Evolutionary conservation across 2,113 vertebrate genomes (phyloP).

Genomic region (Neodon shergylaensis): DNA sequence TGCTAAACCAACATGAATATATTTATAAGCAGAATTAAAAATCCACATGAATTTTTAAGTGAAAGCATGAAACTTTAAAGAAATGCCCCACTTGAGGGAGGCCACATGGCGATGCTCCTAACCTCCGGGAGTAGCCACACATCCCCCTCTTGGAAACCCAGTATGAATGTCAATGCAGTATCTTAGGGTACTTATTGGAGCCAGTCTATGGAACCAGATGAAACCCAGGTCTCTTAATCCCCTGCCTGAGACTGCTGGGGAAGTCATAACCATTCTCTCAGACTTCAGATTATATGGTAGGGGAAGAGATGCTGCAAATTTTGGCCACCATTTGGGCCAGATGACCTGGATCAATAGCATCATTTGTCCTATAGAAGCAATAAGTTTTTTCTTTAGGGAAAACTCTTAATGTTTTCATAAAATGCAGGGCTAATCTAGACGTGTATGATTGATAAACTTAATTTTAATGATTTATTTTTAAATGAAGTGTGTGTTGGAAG

Average conservation of each 20-base stretch:
- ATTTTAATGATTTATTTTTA: neutral
- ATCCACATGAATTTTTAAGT: conserved; percentile 70
- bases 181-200: neutral
- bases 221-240: neutral
- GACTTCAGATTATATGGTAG: neutral
- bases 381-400: neutral
- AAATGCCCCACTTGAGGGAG: conserved; percentile 33
- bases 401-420: neutral
- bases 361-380: neutral
- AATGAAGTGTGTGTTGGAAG: neutral
- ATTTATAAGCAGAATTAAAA: conserved; percentile 70
- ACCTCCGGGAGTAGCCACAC: neutral
- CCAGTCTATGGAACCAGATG: neutral
- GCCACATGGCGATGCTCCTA: conserved; percentile 7
- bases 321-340: neutral
- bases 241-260: neutral
- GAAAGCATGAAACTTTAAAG: conserved; percentile 72
- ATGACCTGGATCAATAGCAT: neutral
- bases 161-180: neutral
- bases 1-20: conserved; percentile 63
- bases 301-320: neutral
- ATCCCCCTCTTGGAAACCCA: neutral
- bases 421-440: neutral
- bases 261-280: neutral
- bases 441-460: neutral